Evolutionary conservation across 2,888 invertebrate genomes (phyloP).

Genomic region (Chaitophorus viminalis): DNA sequence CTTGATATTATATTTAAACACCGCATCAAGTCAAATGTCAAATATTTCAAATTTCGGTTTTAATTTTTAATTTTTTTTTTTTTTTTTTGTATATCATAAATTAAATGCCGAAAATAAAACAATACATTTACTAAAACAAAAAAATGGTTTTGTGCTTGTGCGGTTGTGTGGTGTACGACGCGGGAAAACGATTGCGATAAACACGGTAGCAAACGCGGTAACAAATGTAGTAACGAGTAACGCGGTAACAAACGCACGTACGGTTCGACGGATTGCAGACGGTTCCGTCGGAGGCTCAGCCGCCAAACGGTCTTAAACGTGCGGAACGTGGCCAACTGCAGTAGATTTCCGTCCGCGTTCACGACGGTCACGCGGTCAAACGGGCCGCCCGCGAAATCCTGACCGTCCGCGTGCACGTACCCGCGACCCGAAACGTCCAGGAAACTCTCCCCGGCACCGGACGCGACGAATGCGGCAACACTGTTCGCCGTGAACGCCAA

Average conservation of each 20-base stretch:
- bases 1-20: too few relatives aligned
- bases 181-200: too few relatives aligned
- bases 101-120: too few relatives aligned
- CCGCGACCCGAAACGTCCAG: constrained; percentile 37
- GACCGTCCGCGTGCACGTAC: constrained; percentile 15
- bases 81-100: too few relatives aligned
- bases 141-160: too few relatives aligned
- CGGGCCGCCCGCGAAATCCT: neutral
- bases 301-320: constrained; percentile 19
- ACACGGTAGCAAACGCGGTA: too few relatives aligned
- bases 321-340: constrained; percentile 7
- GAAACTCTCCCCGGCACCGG: neutral
- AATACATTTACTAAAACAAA: too few relatives aligned
- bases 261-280: constrained; percentile 22
- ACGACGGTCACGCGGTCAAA: constrained; percentile 18
- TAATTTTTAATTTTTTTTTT: too few relatives aligned
- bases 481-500: neutral
- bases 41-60: too few relatives aligned
- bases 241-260: neutral
- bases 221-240: too few relatives aligned
- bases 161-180: too few relatives aligned
- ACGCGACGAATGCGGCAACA: neutral
- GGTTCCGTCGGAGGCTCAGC: constrained; percentile 32
- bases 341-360: constrained; percentile 19
- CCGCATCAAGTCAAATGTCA: too few relatives aligned